Conservation (phyloP, 2,888 invertebrate species). For the Clepsis dumicolana region DNA sequence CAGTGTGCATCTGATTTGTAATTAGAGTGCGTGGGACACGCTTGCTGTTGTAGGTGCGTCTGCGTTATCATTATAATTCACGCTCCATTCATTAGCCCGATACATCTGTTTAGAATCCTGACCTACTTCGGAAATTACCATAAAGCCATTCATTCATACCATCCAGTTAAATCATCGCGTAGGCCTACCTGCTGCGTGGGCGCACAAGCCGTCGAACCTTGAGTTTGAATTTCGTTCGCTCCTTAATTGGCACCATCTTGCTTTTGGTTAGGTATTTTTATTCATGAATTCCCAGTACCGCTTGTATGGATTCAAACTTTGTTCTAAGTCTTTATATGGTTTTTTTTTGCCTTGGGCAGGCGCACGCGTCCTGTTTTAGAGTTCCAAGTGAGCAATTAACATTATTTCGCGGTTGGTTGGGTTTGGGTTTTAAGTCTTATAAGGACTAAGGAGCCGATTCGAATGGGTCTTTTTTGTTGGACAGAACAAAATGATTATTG, state of each 20-base stretch:
- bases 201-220: constrained; percentile 56
- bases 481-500: constrained; percentile 18
- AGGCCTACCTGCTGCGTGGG: constrained; percentile 45
- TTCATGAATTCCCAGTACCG: constrained; percentile 70
- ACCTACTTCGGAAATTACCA: constrained; percentile 54
- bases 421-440: constrained; percentile 44
- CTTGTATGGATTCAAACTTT: constrained; percentile 9
- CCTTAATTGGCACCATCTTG: constrained; percentile 72
- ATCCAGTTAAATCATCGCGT: constrained; percentile 54
- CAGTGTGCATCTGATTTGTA: not conserved
- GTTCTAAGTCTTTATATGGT: constrained; percentile 28
- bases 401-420: constrained; percentile 58
- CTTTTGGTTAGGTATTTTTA: constrained; percentile 76
- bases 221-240: constrained; percentile 61
- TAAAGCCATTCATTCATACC: constrained; percentile 56
- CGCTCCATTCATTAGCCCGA: constrained; percentile 45
- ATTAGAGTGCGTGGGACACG: constrained; percentile 27
- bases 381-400: constrained; percentile 71
- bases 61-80: constrained; percentile 30
- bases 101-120: constrained; percentile 45
- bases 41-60: constrained; percentile 10
- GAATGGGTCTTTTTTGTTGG: constrained; percentile 7
- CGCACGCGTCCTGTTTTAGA: constrained; percentile 63
- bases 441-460: constrained; percentile 25
- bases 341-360: constrained; percentile 45